phyloP scores from a whole-genome alignment of 2,888 invertebrate genomes.

The Elysia crispata region DNA sequence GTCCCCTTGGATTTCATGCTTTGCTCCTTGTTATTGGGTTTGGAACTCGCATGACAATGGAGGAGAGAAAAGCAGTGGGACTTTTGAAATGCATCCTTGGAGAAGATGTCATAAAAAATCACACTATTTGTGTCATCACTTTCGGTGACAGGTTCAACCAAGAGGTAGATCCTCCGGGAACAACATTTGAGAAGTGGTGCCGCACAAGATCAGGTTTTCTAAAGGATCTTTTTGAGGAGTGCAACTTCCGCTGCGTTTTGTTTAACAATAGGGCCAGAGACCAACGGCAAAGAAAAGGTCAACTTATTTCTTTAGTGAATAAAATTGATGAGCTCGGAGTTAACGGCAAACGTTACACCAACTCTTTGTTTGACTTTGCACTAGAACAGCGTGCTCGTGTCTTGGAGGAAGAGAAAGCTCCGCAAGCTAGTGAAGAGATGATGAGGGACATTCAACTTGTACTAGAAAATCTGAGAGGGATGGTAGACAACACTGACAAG shows the following conservation, averaged over 20 bases:
- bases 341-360: constrained; percentile 47
- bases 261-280: constrained; percentile 43
- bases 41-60: constrained; percentile 44
- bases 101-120: constrained; percentile 42
- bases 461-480: constrained; percentile 27
- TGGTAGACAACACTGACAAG: constrained; percentile 30
- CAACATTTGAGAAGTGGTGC: constrained; percentile 41
- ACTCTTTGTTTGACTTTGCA: constrained; percentile 44
- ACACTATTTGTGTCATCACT: constrained; percentile 46
- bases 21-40: constrained; percentile 42
- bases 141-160: constrained; percentile 43
- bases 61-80: constrained; percentile 46
- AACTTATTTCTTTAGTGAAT: constrained; percentile 34
- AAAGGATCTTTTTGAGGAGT: constrained; percentile 43
- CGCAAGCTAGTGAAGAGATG: constrained; percentile 40
- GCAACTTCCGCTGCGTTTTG: constrained; percentile 45
- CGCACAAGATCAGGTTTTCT: constrained; percentile 23
- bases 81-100: constrained; percentile 45
- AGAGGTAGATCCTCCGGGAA: constrained; percentile 33
- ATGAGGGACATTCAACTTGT: constrained; percentile 46
- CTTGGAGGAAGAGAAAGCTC: constrained; percentile 32
- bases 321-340: constrained; percentile 40
- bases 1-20: constrained; percentile 44
- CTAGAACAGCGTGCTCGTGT: constrained; percentile 27
- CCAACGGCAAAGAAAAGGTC: constrained; percentile 32